phyloP scores from a whole-genome alignment of 2,113 vertebrate genomes.

The Lasiurus cinereus region DNA sequence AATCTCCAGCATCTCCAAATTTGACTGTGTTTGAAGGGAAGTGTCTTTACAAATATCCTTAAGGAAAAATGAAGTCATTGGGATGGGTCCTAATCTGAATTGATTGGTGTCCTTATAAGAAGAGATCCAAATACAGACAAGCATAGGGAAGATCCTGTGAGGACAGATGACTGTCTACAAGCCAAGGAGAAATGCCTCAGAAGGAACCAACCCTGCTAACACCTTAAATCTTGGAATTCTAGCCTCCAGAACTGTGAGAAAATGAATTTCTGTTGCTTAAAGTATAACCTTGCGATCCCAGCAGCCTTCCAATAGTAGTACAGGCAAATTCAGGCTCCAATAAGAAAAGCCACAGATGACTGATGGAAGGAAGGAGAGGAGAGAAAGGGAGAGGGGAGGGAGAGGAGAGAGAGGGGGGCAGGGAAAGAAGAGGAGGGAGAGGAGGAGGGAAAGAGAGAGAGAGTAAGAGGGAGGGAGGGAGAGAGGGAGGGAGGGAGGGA shows the following conservation, averaged over 20 bases:
- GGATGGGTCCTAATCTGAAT: not conserved
- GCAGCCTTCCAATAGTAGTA: rapidly evolving
- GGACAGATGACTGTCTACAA: rapidly evolving
- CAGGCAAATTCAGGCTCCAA: not conserved
- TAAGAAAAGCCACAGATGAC: no score
- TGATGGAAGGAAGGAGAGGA: rapidly evolving
- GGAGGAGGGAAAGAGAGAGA: no score
- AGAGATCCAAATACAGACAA: not conserved
- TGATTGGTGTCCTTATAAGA: not conserved
- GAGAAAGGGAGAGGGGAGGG: rapidly evolving
- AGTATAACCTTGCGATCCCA: not conserved
- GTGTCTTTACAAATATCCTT: not conserved
- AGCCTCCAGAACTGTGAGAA: not conserved
- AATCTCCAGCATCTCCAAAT: rapidly evolving
- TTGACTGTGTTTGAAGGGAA: not conserved
- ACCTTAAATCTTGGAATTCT: rapidly evolving
- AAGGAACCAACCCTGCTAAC: rapidly evolving
- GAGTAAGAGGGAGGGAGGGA: no score
- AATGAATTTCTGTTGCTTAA: not conserved
- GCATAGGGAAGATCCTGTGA: rapidly evolving
- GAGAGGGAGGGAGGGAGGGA: no score
- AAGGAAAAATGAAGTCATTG: not conserved
- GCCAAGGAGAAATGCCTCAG: not conserved
- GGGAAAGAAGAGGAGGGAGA: no score
- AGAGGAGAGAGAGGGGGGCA: no score